Percentiles rank a stretch among this genome's conserved stretches.
Conservation (phyloP, 2,113 vertebrate species). For the Anarhynchus alexandrinus region DNA sequence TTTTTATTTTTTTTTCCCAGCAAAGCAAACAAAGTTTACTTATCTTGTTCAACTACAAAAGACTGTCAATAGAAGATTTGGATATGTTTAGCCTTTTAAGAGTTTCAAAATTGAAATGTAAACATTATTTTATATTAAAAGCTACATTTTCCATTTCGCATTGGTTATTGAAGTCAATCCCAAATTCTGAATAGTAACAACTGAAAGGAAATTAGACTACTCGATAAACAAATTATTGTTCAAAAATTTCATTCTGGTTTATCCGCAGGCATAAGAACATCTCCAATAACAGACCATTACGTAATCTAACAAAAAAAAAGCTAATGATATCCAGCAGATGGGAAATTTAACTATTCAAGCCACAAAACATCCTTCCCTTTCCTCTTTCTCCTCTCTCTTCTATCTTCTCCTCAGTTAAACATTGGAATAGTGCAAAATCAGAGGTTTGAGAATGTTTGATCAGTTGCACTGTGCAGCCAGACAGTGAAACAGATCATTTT, state of each 20-base stretch:
- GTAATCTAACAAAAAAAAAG: background rate
- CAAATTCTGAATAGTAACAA: background rate
- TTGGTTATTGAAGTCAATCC: accelerated
- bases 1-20: no score
- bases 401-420: background rate
- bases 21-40: background rate
- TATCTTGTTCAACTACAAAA: background rate
- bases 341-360: background rate
- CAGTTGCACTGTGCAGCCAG: background rate
- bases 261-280: background rate
- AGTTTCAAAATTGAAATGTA: background rate
- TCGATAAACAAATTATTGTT: background rate
- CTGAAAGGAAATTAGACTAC: background rate
- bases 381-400: background rate
- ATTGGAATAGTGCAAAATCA: background rate
- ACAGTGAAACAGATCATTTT: background rate
- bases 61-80: background rate
- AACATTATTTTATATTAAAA: background rate
- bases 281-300: background rate
- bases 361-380: background rate
- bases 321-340: background rate
- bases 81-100: background rate
- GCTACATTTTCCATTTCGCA: background rate
- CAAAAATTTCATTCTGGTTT: background rate
- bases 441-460: background rate